Percentiles rank a stretch among this genome's conserved stretches.
phyloP scores from a whole-genome alignment of 2,797 vertebrate genomes.

The Aselliscus stoliczkanus region DNA sequence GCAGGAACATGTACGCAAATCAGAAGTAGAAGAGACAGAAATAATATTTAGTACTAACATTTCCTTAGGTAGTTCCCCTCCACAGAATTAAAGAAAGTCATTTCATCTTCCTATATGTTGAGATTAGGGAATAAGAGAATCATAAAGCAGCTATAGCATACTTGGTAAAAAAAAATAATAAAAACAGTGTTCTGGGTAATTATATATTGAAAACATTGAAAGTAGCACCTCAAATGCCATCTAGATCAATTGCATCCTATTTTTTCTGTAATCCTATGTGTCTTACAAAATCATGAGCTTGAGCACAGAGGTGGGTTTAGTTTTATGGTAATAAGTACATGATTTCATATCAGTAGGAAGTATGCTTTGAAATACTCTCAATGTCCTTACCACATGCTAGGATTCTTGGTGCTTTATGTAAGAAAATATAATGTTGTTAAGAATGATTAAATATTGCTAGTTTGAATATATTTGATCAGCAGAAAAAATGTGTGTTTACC shows the following conservation, averaged over 20 bases:
- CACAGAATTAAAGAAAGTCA: neutral
- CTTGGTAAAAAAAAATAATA: neutral
- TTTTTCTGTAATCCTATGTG: neutral
- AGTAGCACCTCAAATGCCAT: neutral
- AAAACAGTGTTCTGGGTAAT: neutral
- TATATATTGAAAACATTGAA: neutral
- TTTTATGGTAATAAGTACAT: neutral
- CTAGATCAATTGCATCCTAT: neutral
- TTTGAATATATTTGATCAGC: neutral
- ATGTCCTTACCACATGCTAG: neutral
- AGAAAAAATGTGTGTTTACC: neutral
- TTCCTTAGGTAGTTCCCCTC: neutral
- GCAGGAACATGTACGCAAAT: neutral
- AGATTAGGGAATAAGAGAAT: neutral
- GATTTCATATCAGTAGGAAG: neutral
- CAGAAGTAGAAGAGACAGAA: neutral
- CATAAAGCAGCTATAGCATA: neutral
- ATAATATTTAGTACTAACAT: neutral
- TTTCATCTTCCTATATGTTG: neutral
- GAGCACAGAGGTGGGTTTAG: neutral
- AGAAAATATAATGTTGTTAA: neutral
- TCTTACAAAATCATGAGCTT: neutral
- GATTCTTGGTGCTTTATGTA: neutral
- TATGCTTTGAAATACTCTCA: neutral
- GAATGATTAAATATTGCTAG: neutral